phyloP scores from a whole-genome alignment of 2,888 invertebrate genomes.

The Podabrus alpinus region DNA sequence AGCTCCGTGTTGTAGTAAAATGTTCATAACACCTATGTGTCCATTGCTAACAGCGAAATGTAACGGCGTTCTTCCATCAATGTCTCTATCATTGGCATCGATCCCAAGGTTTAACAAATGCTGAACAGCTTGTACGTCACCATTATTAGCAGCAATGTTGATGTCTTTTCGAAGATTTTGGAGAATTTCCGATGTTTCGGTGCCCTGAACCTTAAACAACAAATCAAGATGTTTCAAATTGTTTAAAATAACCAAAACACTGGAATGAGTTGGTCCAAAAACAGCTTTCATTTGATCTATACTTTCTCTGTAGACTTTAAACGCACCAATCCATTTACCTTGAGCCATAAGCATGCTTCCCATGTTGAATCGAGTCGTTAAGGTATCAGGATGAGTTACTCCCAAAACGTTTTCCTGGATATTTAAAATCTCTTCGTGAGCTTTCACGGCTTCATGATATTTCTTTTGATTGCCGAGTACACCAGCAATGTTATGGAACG shows the following conservation, averaged over 20 bases:
- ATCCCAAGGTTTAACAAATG: neutral
- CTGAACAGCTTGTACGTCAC: neutral
- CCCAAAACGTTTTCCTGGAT: neutral
- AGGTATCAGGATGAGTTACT: neutral
- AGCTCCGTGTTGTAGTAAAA: neutral
- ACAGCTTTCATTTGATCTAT: neutral
- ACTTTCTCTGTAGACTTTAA: neutral
- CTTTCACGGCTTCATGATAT: neutral
- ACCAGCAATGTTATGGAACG: neutral
- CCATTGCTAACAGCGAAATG: neutral
- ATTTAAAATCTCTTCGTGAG: neutral
- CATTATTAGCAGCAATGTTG: neutral
- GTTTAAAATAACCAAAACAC: neutral
- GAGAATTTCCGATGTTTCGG: neutral
- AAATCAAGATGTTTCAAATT: neutral
- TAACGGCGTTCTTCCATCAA: neutral
- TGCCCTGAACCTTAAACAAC: neutral
- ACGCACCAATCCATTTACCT: neutral
- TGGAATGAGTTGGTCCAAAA: neutral
- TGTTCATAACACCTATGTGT: neutral
- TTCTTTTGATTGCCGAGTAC: neutral
- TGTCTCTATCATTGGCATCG: neutral
- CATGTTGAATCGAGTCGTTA: neutral
- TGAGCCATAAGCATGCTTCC: neutral
- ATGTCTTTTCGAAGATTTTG: neutral